Conservation (phyloP, 2,888 invertebrate genomes). For the Ophioninae sp. region DNA sequence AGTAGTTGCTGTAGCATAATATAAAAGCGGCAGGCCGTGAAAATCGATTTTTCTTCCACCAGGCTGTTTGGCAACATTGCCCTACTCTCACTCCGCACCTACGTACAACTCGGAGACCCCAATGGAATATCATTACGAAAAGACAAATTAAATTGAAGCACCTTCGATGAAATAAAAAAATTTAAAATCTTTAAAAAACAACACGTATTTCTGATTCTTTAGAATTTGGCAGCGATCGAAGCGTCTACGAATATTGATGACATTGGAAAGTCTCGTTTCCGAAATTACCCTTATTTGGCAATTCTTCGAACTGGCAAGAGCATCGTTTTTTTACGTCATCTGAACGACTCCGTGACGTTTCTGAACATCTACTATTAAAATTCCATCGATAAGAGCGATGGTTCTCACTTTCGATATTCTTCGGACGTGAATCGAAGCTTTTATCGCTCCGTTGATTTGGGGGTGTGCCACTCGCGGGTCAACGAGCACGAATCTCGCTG, state of each 20-base stretch:
- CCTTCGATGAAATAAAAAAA: no score
- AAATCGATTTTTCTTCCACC: conserved; percentile 52
- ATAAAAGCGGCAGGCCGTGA: conserved; percentile 24
- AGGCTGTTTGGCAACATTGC: conserved; percentile 51
- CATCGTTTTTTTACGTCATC: neutral
- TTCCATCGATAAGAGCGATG: conserved; percentile 17
- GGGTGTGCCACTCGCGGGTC: conserved; percentile 47
- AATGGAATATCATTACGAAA: conserved; percentile 9
- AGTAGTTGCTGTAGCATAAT: conserved; percentile 34
- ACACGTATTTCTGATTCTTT: neutral
- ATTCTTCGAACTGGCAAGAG: neutral
- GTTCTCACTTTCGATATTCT: conserved; percentile 27
- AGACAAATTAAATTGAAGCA: neutral
- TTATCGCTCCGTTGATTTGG: conserved; percentile 40
- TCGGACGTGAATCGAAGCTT: conserved; percentile 41
- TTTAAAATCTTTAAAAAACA: neutral
- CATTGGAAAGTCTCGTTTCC: neutral
- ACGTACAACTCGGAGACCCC: neutral
- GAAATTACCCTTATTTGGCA: neutral
- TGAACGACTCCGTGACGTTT: neutral
- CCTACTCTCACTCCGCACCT: conserved; percentile 29
- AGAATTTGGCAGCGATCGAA: no score
- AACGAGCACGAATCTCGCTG: conserved; percentile 36
- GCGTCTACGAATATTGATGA: neutral
- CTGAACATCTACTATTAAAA: conserved; percentile 7